Evolutionary conservation across 2,888 invertebrate species (phyloP).

Genomic region (Ferrisia virgata): DNA sequence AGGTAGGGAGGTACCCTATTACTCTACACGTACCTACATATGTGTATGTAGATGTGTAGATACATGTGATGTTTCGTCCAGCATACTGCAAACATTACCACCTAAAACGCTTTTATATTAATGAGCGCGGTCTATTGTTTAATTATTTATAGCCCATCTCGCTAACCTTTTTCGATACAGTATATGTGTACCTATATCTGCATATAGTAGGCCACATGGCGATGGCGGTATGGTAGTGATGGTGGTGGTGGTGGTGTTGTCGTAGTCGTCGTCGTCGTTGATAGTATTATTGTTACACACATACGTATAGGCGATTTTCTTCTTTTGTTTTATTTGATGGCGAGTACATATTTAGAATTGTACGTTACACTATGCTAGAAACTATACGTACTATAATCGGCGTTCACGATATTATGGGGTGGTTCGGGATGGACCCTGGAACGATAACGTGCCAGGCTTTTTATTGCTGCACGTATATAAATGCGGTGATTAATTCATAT

Average conservation of each 20-base stretch:
- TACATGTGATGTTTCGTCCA: not conserved
- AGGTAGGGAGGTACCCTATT: not conserved
- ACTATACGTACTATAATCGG: too few relatives aligned
- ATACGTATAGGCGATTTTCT: not conserved
- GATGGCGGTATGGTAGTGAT: not conserved
- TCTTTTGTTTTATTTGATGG: not conserved
- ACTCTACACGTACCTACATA: too few relatives aligned
- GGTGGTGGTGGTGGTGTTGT: too few relatives aligned
- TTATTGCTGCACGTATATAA: too few relatives aligned
- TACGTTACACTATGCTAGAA: too few relatives aligned
- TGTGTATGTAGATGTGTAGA: not conserved
- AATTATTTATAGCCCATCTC: conserved; percentile 33
- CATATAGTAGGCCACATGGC: not conserved
- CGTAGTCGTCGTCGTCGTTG: too few relatives aligned
- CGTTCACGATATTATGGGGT: too few relatives aligned
- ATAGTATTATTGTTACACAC: too few relatives aligned
- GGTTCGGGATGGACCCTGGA: too few relatives aligned
- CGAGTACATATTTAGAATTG: not conserved
- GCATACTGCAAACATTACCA: not conserved
- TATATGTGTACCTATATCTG: too few relatives aligned
- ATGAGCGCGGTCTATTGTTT: conserved; percentile 27
- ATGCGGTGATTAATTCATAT: not conserved
- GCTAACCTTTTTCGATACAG: conserved; percentile 14
- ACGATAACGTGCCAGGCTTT: not conserved
- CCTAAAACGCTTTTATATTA: conserved; percentile 31